Conservation (phyloP, 2,797 vertebrate species). For the Enteromius argenteus region DNA sequence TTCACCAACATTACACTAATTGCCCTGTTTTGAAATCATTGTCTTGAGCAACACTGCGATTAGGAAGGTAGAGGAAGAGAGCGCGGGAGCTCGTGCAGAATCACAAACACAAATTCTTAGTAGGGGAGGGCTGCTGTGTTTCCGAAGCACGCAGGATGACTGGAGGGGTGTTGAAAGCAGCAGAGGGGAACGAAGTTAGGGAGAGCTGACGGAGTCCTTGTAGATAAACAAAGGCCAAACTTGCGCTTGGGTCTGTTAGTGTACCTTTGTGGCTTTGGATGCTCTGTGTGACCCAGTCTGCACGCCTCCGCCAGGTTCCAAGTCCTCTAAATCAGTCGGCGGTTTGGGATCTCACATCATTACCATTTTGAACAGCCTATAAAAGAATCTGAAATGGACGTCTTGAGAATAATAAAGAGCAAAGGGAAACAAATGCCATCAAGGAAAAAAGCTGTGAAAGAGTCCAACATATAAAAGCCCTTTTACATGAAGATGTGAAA, state of each 20-base stretch:
- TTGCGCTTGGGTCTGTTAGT: not conserved
- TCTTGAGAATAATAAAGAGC: slow-evolving; percentile 49
- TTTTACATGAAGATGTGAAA: slow-evolving; percentile 53
- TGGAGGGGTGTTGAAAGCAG: slow-evolving; percentile 23
- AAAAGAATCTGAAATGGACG: slow-evolving; percentile 40
- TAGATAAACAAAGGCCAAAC: slow-evolving; percentile 26
- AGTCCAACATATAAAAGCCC: slow-evolving; percentile 46
- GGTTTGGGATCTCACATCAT: slow-evolving; percentile 44
- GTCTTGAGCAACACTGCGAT: slow-evolving; percentile 64
- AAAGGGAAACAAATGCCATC: slow-evolving; percentile 43
- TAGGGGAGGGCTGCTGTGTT: slow-evolving; percentile 6
- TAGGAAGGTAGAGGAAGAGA: slow-evolving; percentile 53
- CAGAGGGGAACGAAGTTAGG: slow-evolving; percentile 2
- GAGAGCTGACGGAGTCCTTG: not conserved
- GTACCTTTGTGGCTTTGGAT: slow-evolving; percentile 38
- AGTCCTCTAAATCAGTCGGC: slow-evolving; percentile 33
- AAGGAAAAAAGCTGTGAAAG: slow-evolving; percentile 36
- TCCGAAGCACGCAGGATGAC: not conserved
- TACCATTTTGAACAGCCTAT: slow-evolving; percentile 48
- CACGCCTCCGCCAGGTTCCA: not conserved
- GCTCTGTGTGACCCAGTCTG: slow-evolving; percentile 34
- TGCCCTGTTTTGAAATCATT: slow-evolving; percentile 69
- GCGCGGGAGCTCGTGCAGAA: slow-evolving; percentile 25
- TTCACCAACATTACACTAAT: slow-evolving; percentile 73
- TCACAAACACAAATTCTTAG: slow-evolving; percentile 42